These are phyloP conservation scores for Lydus trimaculatus DNA, from an alignment of 2,888 invertebrate species.

Conservation along the genomic window DNA sequence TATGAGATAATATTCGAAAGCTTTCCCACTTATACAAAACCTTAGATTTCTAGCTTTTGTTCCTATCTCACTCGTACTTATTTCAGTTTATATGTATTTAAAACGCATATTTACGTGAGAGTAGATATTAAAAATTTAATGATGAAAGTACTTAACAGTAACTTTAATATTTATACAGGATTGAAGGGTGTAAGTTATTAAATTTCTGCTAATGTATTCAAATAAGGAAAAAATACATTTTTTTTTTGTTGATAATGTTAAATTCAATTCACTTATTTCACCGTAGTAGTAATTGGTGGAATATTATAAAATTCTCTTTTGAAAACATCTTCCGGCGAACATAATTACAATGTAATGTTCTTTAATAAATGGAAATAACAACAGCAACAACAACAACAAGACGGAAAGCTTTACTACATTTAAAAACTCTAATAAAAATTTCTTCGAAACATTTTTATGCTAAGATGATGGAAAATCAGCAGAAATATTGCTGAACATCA, in stretches of 20 bases:
- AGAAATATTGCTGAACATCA: neutral
- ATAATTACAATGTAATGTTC: neutral
- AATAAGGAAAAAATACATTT: neutral
- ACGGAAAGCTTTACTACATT: neutral
- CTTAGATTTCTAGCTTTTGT: neutral
- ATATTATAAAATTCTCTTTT: neutral
- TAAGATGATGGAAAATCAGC: neutral
- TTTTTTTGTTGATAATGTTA: neutral
- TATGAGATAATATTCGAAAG: slow-evolving; percentile 34
- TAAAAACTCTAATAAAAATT: neutral
- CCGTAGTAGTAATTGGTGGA: neutral
- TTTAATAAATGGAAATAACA: neutral
- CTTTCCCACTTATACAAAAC: neutral
- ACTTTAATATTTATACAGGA: slow-evolving; percentile 14
- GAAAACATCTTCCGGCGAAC: neutral
- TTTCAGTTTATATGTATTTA: slow-evolving; percentile 19
- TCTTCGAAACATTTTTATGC: neutral
- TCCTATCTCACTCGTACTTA: neutral
- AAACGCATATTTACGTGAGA: slow-evolving; percentile 28
- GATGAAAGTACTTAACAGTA: slow-evolving; percentile 18
- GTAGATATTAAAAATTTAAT: slow-evolving; percentile 35
- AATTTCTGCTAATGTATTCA: slow-evolving; percentile 5
- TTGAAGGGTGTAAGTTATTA: slow-evolving; percentile 11
- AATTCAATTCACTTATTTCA: neutral
- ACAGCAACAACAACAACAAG: neutral